Evolutionary conservation across 1,140 invertebrate genomes (phyloP).

Genomic region (Tetragonula clypearis): DNA sequence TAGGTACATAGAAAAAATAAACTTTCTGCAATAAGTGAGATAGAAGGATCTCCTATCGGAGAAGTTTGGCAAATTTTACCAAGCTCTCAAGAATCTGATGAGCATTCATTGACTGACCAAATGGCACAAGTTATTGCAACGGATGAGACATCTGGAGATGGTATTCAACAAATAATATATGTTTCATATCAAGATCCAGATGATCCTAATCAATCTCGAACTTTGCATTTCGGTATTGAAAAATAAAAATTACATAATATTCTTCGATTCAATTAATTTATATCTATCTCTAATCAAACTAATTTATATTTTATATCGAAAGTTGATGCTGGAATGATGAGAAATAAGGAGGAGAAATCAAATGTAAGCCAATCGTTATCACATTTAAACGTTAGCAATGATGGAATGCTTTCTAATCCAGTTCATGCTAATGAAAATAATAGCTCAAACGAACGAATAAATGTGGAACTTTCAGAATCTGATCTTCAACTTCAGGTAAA

Average conservation of each 20-base stretch:
- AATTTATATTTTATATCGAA: conserved; percentile 24
- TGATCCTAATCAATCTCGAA: conserved; percentile 76
- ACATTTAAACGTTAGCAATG: conserved; percentile 65
- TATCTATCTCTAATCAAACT: background rate
- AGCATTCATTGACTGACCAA: conserved; percentile 64
- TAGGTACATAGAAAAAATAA: conserved; percentile 74
- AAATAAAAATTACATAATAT: conserved; percentile 4
- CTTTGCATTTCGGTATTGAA: conserved; percentile 76
- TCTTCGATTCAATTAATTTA: conserved; percentile 11
- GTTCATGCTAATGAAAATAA: conserved; percentile 57
- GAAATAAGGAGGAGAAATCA: conserved; percentile 66
- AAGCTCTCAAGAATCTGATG: conserved; percentile 63
- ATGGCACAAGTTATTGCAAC: conserved; percentile 66
- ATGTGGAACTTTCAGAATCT: conserved; percentile 71
- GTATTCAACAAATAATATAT: conserved; percentile 80
- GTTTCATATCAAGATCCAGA: conserved; percentile 81
- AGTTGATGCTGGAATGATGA: conserved; percentile 73
- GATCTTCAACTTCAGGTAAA: conserved; percentile 78
- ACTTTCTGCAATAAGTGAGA: conserved; percentile 59
- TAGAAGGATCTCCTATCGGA: conserved; percentile 60
- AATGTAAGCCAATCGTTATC: conserved; percentile 59
- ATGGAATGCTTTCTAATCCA: conserved; percentile 61
- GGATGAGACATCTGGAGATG: conserved; percentile 72
- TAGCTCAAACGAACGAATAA: conserved; percentile 62
- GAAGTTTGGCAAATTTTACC: conserved; percentile 78